A percentile compares a stretch with the other conserved stretches of the same genome.
phyloP scores from a whole-genome alignment of 2,888 invertebrate genomes.

The Thereva nobilitata region DNA sequence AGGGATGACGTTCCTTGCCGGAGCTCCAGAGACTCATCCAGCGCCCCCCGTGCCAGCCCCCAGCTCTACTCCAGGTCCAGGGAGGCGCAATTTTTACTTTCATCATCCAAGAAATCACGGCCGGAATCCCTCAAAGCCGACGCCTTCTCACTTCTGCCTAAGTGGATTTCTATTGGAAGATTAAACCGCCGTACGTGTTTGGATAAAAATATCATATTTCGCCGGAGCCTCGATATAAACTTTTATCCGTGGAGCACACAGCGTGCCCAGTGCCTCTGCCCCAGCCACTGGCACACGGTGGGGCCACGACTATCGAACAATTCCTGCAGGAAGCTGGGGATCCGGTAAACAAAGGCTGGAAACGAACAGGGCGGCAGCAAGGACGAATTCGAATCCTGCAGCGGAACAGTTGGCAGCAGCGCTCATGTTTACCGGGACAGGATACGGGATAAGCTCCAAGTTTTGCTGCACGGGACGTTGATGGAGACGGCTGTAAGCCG shows the following conservation, averaged over 20 bases:
- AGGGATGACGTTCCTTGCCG: constrained; percentile 1
- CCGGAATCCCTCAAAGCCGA: constrained; percentile 16
- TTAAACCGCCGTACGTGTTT: constrained; percentile 33
- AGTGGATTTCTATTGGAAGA: constrained; percentile 34
- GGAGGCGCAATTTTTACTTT: neutral
- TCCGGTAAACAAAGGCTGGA: too few relatives aligned
- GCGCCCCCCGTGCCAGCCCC: neutral
- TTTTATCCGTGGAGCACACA: neutral
- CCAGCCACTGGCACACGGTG: too few relatives aligned
- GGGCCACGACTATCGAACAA: too few relatives aligned
- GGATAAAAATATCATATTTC: constrained; percentile 34
- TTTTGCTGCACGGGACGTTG: too few relatives aligned
- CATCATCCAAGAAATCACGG: constrained; percentile 18
- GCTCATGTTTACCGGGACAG: too few relatives aligned
- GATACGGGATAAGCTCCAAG: too few relatives aligned
- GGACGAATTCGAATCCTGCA: too few relatives aligned
- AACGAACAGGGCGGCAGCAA: too few relatives aligned
- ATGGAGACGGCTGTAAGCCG: too few relatives aligned
- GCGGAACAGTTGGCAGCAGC: too few relatives aligned
- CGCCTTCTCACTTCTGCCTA: constrained; percentile 32
- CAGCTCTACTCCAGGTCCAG: neutral
- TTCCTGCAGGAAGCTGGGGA: too few relatives aligned
- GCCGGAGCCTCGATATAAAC: constrained; percentile 23
- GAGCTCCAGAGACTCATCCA: neutral
- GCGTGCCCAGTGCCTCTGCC: too few relatives aligned